These are phyloP conservation scores for Trichonephila clavata DNA, from an alignment of 1,140 invertebrate genomes.

Conservation along the genomic window DNA sequence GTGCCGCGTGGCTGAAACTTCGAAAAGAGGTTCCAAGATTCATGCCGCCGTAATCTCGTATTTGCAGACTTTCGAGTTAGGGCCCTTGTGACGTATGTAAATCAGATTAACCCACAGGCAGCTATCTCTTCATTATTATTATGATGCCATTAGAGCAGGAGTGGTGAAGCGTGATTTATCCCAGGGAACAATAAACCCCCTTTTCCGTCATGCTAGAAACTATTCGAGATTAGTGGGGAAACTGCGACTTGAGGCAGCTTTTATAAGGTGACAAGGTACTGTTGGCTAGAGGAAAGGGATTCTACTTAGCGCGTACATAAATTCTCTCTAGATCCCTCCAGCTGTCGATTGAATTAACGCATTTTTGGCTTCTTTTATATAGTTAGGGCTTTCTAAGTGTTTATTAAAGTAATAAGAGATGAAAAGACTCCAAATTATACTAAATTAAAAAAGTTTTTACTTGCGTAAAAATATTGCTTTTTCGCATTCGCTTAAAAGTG, in stretches of 20 bases:
- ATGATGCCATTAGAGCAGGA: constrained; percentile 38
- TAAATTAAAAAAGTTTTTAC: too few relatives aligned
- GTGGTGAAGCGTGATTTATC: constrained; percentile 62
- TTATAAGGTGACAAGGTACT: constrained; percentile 26
- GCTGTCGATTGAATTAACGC: too few relatives aligned
- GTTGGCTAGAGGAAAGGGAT: background rate
- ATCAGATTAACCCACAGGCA: constrained; percentile 54
- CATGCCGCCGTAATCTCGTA: constrained; percentile 47
- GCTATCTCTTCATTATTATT: constrained; percentile 62
- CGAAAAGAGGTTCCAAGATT: constrained; percentile 50
- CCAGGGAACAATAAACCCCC: constrained; percentile 46
- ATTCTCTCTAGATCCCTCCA: background rate
- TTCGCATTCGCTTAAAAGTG: too few relatives aligned
- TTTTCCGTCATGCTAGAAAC: constrained; percentile 1
- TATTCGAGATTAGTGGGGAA: constrained; percentile 23
- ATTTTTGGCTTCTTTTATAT: too few relatives aligned
- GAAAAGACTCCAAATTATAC: too few relatives aligned
- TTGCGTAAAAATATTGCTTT: too few relatives aligned
- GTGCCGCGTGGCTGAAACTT: constrained; percentile 26
- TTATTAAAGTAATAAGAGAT: too few relatives aligned
- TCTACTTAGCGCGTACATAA: background rate
- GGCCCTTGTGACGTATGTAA: constrained; percentile 60
- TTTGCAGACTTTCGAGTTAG: constrained; percentile 49
- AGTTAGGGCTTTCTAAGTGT: too few relatives aligned
- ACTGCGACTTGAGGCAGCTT: background rate